A percentile compares a stretch with the other conserved stretches of the same genome.
phyloP scores from a whole-genome alignment of 1,140 invertebrate genomes.

The Drosophila subobscura region DNA sequence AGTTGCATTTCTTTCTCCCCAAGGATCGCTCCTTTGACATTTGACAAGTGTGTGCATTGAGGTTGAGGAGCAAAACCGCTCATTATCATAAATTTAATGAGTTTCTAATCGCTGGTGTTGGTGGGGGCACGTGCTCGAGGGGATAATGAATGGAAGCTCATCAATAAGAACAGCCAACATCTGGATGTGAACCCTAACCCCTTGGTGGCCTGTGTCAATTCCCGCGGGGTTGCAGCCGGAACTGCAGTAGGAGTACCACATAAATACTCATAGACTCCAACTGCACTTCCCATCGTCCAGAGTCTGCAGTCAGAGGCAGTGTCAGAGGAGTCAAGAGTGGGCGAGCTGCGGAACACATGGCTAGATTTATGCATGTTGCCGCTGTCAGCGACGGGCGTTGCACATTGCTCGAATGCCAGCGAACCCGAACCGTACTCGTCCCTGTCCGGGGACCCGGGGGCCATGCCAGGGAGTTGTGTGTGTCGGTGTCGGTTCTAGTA shows the following conservation, averaged over 20 bases:
- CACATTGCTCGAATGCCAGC: constrained; percentile 59
- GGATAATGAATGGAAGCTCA: constrained; percentile 67
- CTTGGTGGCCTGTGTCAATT: constrained; percentile 49
- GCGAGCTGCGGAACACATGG: constrained; percentile 45
- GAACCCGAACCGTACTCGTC: constrained; percentile 29
- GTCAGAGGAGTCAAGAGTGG: constrained; percentile 18
- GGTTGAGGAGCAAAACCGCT: constrained; percentile 36
- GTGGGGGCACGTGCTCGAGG: constrained; percentile 63
- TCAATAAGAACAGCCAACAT: constrained; percentile 62
- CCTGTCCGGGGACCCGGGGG: background rate
- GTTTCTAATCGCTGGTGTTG: constrained; percentile 76
- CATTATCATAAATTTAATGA: constrained; percentile 83
- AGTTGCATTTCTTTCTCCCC: constrained; percentile 8
- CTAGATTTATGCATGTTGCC: constrained; percentile 58
- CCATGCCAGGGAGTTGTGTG: constrained; percentile 13
- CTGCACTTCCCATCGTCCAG: constrained; percentile 12
- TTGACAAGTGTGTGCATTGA: constrained; percentile 54
- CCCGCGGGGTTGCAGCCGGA: constrained; percentile 47
- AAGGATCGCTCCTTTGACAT: constrained; percentile 54
- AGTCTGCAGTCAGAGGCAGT: background rate
- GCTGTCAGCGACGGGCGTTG: constrained; percentile 68
- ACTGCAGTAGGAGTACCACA: constrained; percentile 12
- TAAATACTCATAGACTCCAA: constrained; percentile 24
- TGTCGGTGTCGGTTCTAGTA: constrained; percentile 60
- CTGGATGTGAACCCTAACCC: constrained; percentile 57